Evolutionary conservation across 2,113 vertebrate genomes (phyloP).

Genomic region (Stigmatopora argus): DNA sequence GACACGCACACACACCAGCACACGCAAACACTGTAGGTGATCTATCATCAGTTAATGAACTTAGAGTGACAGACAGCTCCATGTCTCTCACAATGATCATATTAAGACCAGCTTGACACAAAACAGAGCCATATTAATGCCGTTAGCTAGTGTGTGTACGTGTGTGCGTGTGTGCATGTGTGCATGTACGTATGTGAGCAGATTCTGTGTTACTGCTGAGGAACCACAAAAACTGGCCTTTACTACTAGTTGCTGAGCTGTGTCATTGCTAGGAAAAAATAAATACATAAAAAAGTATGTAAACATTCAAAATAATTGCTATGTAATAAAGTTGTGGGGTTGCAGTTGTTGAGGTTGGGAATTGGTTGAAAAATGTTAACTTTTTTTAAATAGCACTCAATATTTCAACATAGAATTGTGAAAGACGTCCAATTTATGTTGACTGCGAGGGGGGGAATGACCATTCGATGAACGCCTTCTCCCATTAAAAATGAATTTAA

Average conservation of each 20-base stretch:
- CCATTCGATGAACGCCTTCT: too few relatives aligned
- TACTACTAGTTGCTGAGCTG: neutral
- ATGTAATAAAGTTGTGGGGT: neutral
- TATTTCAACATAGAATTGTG: too few relatives aligned
- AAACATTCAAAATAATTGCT: neutral
- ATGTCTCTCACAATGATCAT: conserved; percentile 88
- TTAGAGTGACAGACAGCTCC: conserved; percentile 94
- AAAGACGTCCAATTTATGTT: too few relatives aligned
- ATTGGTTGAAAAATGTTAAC: too few relatives aligned
- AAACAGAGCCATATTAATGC: conserved; percentile 87
- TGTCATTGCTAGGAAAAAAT: neutral
- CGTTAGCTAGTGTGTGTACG: conserved; percentile 68
- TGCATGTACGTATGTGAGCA: conserved; percentile 14
- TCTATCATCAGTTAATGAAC: conserved; percentile 89
- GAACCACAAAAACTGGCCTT: conserved; percentile 40
- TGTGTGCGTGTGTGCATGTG: conserved; percentile 25
- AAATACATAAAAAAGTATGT: neutral
- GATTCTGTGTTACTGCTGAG: conserved; percentile 9
- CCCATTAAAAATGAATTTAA: too few relatives aligned
- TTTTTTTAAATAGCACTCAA: neutral
- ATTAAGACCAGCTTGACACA: conserved; percentile 90
- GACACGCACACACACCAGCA: conserved; percentile 27
- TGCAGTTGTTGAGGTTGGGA: neutral
- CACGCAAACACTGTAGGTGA: conserved; percentile 50
- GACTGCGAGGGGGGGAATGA: too few relatives aligned